Base-by-base conservation (phyloP, 2,113 vertebrate species). In the Lophius piscatorius region DNA sequence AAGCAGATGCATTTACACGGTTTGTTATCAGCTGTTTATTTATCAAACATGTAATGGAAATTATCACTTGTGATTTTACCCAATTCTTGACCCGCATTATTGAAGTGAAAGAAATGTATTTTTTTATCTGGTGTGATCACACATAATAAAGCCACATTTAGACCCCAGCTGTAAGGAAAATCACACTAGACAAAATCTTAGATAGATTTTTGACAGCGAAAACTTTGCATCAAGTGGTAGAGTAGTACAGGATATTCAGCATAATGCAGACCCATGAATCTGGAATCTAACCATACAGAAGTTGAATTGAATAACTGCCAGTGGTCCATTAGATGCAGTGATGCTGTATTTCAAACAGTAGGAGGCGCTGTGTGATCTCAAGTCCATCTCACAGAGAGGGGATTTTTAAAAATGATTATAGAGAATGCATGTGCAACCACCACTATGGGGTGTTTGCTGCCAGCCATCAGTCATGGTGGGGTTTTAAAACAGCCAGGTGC, bases 281-380 rank as follows among this genome's bases (percentile, higher is more conserved):
- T 65, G 44, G 63, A 63, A 61, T 33, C 50, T 56, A 65, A 35
- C 41, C 22, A 17, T 69, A 20, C 24, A 52, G 65, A 42, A 67
- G 41, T 55, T 42, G 50, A 17, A 12, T 5, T 31, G 24, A 22
- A 48, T 21, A 50, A 39, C 47, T 60, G 21, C 21, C 63, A n/a
- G 22, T 21, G 56, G 38, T 60, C 41, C 38, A 46, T 33, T 23
- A 29, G 62, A 26, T 50, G 18, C 5, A 24, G 28, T 16, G 39
- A 44, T 66, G 56, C 24, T 68, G 35, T 44, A 72, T 74, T 63
- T 73, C 57, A 52, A 76, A 86, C 88, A 83, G 87, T 20, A 90
- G 85, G 83, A 82, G 85, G 83, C 74, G 85, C 82, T 87, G 73
- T 81, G 70, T 63, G 75, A 82, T 82, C 59, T 62, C 24, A 66